phyloP scores from a whole-genome alignment of 2,113 vertebrate genomes.

The Cyanoderma ruficeps region DNA sequence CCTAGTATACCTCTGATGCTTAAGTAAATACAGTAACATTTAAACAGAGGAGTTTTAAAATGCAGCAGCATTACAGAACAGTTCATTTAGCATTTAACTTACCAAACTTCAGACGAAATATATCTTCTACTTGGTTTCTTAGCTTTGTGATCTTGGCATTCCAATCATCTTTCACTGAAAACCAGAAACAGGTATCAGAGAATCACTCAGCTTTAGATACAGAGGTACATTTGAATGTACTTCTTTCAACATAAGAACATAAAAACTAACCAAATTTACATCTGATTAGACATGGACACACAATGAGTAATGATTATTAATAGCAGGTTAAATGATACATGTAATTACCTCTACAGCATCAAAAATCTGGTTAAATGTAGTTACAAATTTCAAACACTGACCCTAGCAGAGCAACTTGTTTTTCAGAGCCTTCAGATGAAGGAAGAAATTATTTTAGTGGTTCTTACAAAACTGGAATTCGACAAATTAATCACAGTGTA shows the following conservation, averaged over 20 bases:
- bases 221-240: background rate
- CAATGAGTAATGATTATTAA: background rate
- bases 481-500: background rate
- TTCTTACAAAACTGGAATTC: background rate
- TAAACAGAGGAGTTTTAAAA: background rate
- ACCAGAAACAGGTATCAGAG: background rate
- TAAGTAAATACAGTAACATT: background rate
- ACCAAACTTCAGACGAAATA: constrained; percentile 83
- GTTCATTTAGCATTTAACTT: constrained; percentile 14
- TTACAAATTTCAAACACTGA: background rate
- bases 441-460: background rate
- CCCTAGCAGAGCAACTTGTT: background rate
- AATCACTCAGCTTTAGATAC: background rate
- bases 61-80: background rate
- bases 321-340: background rate
- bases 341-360: background rate
- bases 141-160: constrained; percentile 81
- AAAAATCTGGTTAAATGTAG: background rate
- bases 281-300: background rate
- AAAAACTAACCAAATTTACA: background rate
- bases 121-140: constrained; percentile 80
- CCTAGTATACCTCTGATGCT: background rate
- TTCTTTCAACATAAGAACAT: background rate
- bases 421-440: background rate
- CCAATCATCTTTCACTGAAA: constrained; percentile 81